Evolutionary conservation across 35 echinoderm and acorn worm species (phyloP), one percentile per base, ranked within the genome.

Genomic region (Acanthaster planci): DNA sequence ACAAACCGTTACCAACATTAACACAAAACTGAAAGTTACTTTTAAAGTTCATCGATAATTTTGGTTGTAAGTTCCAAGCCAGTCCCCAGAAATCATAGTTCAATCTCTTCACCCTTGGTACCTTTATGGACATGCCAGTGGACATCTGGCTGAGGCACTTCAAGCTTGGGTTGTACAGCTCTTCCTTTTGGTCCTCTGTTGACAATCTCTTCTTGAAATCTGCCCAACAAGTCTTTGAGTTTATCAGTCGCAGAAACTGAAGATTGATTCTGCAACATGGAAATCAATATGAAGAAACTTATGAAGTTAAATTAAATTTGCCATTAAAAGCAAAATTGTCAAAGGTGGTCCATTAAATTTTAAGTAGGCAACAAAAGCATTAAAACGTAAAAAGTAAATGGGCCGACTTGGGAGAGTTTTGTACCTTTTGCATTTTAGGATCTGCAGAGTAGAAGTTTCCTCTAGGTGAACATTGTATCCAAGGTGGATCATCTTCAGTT

Each of bases 391-490:
- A n/a, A n/a, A n/a, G n/a, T n/a, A n/a, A n/a, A n/a, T n/a, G n/a
- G n/a, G n/a, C n/a, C n/a, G 42, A 47, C 12, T 12, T 47, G 4
- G 42, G 12, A 47, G 42, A 47, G 4, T 47, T 7, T 87, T 52
- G n/a, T 50, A 92, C 91, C 86, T 77, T 51, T 59, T 93, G 91
- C 57, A 88, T 81, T 37, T 40, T 88, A 23, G 82, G 81, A 58
- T 85, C 77, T 51, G 38, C 76, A 0, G 93, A 92, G 79, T 92
- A 97, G 78, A 82, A 97, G 78, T 92, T 88, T 68, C 89, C 93
- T 80, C 84, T 97, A 19, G 93, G 89, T 15, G 93, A 97, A 5
- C 89, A 92, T 59, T 92, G 93, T 23, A 92, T 87, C 93, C 93
- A 97, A 17, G 86, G 64, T 27, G 84, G 40, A 0, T 52, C 67